Percentiles rank a stretch among this genome's conserved stretches.
phyloP scores from a whole-genome alignment of 2,113 vertebrate genomes.

The Protomyctophum bolini region DNA sequence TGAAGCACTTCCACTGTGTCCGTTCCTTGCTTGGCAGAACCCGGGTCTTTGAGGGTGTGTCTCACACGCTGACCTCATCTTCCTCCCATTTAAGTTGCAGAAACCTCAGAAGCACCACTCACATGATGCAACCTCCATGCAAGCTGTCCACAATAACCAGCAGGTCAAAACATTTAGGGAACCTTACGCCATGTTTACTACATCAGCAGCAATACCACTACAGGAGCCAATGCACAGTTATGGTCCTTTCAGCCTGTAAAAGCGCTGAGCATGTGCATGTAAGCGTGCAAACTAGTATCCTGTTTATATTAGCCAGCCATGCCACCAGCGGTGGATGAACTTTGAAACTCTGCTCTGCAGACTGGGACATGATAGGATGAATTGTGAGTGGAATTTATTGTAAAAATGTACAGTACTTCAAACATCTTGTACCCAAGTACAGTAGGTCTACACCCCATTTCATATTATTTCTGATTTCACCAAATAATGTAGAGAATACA shows the following conservation, averaged over 20 bases:
- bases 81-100: slow-evolving; percentile 45
- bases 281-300: slow-evolving; percentile 27
- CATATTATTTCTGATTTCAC: not conserved
- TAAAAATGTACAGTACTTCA: not conserved
- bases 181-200: not conserved
- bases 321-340: slow-evolving; percentile 11
- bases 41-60: slow-evolving; percentile 55
- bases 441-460: slow-evolving; percentile 4
- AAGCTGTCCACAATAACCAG: slow-evolving; percentile 32
- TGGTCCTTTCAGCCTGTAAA: slow-evolving; percentile 23
- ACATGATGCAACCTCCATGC: slow-evolving; percentile 20
- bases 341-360: not conserved
- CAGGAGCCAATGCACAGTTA: not conserved
- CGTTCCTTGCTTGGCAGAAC: slow-evolving; percentile 35
- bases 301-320: slow-evolving; percentile 46
- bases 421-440: not conserved
- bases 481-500: too few species aligned
- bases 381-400: not conserved
- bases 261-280: slow-evolving; percentile 17
- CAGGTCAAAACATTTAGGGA: not conserved
- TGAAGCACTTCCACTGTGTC: slow-evolving; percentile 45
- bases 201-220: slow-evolving; percentile 3
- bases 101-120: slow-evolving; percentile 35
- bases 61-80: slow-evolving; percentile 65
- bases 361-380: not conserved